Conservation (phyloP, 2,797 vertebrate genomes). For the Denticeps clupeoides region DNA sequence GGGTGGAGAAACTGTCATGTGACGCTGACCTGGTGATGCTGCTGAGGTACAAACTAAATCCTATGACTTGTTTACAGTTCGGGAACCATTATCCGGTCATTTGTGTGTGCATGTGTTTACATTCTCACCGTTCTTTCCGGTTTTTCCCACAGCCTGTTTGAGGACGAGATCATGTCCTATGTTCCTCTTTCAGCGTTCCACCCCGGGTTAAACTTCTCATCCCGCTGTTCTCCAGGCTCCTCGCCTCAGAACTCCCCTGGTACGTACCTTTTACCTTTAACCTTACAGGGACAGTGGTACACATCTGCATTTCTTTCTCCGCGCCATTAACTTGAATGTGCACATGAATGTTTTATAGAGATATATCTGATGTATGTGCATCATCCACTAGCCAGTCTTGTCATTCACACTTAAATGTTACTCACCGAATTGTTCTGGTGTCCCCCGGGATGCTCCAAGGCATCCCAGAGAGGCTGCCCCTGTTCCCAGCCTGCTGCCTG, state of each 20-base stretch:
- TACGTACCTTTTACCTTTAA: too few relatives aligned
- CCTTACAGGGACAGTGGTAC: too few relatives aligned
- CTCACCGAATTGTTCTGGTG: not conserved
- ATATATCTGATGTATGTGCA: too few relatives aligned
- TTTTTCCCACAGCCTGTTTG: conserved; percentile 64
- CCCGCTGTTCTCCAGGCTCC: conserved; percentile 76
- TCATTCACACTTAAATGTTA: not conserved
- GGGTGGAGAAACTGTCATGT: conserved; percentile 76
- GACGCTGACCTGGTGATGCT: conserved; percentile 82
- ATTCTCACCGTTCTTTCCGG: not conserved
- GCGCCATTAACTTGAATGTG: too few relatives aligned
- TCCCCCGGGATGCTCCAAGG: conserved; percentile 16
- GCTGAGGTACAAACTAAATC: conserved; percentile 73
- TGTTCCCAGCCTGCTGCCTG: conserved; percentile 29
- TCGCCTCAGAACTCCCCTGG: conserved; percentile 83
- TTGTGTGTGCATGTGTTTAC: not conserved
- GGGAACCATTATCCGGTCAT: too few relatives aligned
- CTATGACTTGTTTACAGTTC: too few relatives aligned
- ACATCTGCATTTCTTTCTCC: too few relatives aligned
- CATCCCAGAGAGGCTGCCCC: conserved; percentile 22
- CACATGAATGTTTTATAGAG: too few relatives aligned
- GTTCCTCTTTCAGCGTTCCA: conserved; percentile 71
- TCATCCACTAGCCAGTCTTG: too few relatives aligned
- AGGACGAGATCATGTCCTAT: conserved; percentile 85
- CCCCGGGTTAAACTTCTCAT: conserved; percentile 75